Base-by-base conservation (phyloP, 2,113 vertebrate species). In the Haplochromis vanheusdeni region DNA sequence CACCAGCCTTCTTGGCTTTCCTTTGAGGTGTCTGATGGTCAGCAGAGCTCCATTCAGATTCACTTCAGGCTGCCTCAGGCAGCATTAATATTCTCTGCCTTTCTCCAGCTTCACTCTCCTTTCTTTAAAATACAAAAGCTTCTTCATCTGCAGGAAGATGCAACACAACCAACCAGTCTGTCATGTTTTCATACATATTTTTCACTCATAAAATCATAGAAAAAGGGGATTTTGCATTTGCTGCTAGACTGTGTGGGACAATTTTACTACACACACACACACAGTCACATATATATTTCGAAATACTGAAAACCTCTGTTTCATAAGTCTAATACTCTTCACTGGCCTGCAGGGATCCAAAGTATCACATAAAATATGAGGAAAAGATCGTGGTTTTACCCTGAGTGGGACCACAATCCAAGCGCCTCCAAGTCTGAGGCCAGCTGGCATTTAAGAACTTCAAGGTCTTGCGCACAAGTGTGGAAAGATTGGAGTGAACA, bases 21-120 rank as follows among this genome's bases (percentile, higher is more conserved):
- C 26, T 68, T 26, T 21, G 65, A 45, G 9, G 23, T 33, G 12
- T 68, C 49, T 33, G 47, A 33, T 82, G 65, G 84, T 83, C 73
- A 83, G 75, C 70, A 83, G 33, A 55, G 21, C 77, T 47, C 7
- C 52, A 80, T 93, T 82, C 73, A 1, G 0, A 91, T 89, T 86
- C 92, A 16, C 52, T 26, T 79, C 85, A 83, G 51, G 87, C 73
- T 1, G 19, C 37, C 47, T 60, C 19, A 3, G 31, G 51, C 42
- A 1, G 81, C 90, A 88, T 88, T 81, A 52, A 52, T 47, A 91
- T 91, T 89, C 89, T 55, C 21, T 6, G 28, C 26, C 58, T 85
- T 62, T 2, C 13, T 14, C 45, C 4, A 3, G 70, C 10, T 21
- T 1, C 31, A 9, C 14, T 47, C 21, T 80, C 60, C 21, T 7